Base-by-base conservation (phyloP, 1,140 invertebrate species). In the Thalassaphorura encarpata region DNA sequence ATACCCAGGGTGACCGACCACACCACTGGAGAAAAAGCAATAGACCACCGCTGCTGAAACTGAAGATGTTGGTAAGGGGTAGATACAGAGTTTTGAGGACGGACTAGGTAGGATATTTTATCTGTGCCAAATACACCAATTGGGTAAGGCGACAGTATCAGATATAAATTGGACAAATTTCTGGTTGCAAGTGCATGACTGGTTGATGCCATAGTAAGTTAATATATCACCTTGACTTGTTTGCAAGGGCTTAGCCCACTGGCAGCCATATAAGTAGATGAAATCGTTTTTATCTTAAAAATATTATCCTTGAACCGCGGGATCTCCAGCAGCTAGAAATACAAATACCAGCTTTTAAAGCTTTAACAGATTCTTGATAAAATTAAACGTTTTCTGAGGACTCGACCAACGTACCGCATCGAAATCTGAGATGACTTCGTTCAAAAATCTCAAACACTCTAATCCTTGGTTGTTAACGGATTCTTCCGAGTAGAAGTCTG, bases 391-490 rank as follows among this genome's bases (percentile, higher is more conserved):
- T 6, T 6, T 13, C 21, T 23, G 43, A 36, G 8, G 11, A 16
- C 13, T 24, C 11, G 19, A 6, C 11, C 24, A n/a, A n/a, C 81
- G 80, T 76, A 91, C 88, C 63, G 89, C 86, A 78, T 97, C 94
- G 72, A 95, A 97, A 75, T 97, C 94, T 0, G 91, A 94, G 67
- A 97, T 96, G 54, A 97, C 92, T 81, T 97, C 93, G 71, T 97
- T 97, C 18, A 97, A 78, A 70, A 97, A 95, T 62, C 93, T 79
- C 52, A 96, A 78, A 74, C 93, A 97, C 72, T 96, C 90, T 55
- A 96, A 77, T 27, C 93, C 92, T 76, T 94, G 90, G 73, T 95
- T 95, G 70, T 97, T 94, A 16, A 95, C 90, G 18, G 85, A 87
- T 69, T 95, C 90, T 76, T 95, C 90, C 28, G 87, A 90, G 70